These are phyloP conservation scores for Bombycilla garrulus DNA, from an alignment of 2,113 vertebrate genomes.

Conservation along the genomic window DNA sequence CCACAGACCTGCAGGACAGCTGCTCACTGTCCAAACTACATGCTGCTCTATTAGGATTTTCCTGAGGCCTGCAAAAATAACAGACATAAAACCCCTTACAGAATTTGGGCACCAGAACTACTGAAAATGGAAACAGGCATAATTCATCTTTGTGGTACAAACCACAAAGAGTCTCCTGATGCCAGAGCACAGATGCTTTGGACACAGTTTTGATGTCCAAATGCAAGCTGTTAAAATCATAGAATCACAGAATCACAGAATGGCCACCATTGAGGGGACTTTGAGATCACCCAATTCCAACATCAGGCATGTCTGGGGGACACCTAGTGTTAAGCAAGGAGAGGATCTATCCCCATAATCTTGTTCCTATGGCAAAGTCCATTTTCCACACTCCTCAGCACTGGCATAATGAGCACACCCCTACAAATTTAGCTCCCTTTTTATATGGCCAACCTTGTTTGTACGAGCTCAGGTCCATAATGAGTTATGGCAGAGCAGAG, in stretches of 20 bases:
- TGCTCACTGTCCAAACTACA: not conserved
- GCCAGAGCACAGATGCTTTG: not conserved
- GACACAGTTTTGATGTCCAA: not conserved
- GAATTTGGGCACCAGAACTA: not conserved
- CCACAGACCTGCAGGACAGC: not conserved
- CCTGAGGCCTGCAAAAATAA: not conserved
- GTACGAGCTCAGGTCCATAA: not conserved
- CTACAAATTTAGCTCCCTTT: not conserved
- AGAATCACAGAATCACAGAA: not conserved
- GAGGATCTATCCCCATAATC: not conserved
- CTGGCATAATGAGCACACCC: not conserved
- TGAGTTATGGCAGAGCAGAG: not conserved
- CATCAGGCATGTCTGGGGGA: not conserved
- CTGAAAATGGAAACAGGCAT: not conserved
- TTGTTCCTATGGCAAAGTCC: not conserved
- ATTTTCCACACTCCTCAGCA: not conserved
- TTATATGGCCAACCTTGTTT: accelerated
- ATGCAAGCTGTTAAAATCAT: not conserved
- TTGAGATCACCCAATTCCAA: not conserved
- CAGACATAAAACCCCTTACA: not conserved
- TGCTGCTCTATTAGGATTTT: not conserved
- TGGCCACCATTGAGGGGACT: not conserved
- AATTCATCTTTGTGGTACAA: not conserved
- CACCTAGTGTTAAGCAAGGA: not conserved
- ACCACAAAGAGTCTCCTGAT: not conserved